phyloP scores from a whole-genome alignment of 2,888 invertebrate genomes.

The Tiliacea aurago region DNA sequence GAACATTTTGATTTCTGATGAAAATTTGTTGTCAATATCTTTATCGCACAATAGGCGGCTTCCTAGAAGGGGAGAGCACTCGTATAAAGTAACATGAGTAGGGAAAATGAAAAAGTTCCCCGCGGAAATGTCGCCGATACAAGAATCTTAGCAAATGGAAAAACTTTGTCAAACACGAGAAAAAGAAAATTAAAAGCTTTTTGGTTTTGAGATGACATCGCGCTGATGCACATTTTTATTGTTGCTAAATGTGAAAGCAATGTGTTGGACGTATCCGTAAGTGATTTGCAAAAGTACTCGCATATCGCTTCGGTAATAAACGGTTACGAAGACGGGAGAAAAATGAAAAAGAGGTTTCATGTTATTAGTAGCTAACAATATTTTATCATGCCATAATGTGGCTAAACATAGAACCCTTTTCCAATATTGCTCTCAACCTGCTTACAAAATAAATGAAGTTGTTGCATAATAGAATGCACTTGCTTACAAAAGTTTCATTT shows the following conservation, averaged over 20 bases:
- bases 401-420: constrained; percentile 40
- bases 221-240: constrained; percentile 53
- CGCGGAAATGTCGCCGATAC: constrained; percentile 77
- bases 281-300: constrained; percentile 15
- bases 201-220: constrained; percentile 69
- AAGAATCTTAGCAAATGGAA: constrained; percentile 81
- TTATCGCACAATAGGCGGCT: constrained; percentile 74
- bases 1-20: constrained; percentile 69
- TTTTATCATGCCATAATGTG: constrained; percentile 39
- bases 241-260: constrained; percentile 36
- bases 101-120: constrained; percentile 82
- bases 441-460: constrained; percentile 58
- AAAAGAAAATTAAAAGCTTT: constrained; percentile 77
- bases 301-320: constrained; percentile 19
- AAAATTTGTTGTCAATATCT: constrained; percentile 76
- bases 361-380: constrained; percentile 28
- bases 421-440: constrained; percentile 50
- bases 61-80: constrained; percentile 70
- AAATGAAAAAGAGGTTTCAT: constrained; percentile 19
- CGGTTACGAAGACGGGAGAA: constrained; percentile 8
- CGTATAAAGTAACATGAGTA: constrained; percentile 71
- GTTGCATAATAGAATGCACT: constrained; percentile 60
- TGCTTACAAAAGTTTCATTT: constrained; percentile 69
- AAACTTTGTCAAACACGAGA: constrained; percentile 78
- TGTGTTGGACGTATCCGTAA: constrained; percentile 28